Evolutionary conservation across 1,140 invertebrate genomes (phyloP), one percentile per base, ranked within the genome.

Genomic region (Paraescarpia echinospica): DNA sequence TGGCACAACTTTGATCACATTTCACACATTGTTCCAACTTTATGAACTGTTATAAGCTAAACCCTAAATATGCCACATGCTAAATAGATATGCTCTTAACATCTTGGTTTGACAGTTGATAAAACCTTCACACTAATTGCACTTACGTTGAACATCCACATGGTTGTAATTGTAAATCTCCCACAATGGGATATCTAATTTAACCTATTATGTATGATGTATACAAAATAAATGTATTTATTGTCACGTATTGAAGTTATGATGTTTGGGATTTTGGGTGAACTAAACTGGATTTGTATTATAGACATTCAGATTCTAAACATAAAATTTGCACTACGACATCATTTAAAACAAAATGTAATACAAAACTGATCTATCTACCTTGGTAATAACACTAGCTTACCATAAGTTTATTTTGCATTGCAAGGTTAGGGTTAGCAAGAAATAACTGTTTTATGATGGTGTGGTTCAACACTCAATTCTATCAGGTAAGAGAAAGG

Each of bases 91-190:
- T 77, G 59, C 59, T 77, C 14, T 77, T 77, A 31, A 77, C 59
- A 77, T 77, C 59, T 77, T 77, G 59, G 59, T 31, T 77, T 77
- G 59, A 77, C 59, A 77, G 59, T 77, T 77, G 59, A 77, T 77
- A 77, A 77, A 77, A 77, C 59, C 59, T 27, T 77, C 59, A 27
- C 2, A 27, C 59, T 77, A 27, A 77, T 27, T 77, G 22, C 59
- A 27, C 22, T 77, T 77, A 18, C 22, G 2, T 77, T 77, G 59
- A 22, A 31, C 27, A 14, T 77, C 59, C 22, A 77, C 22, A 27
- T 77, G 59, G 59, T 77, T 77, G 9, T 77, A 77, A 77, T 4
- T 27, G 22, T 41, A 41, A 41, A 41, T 41, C 59, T 77, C 8
- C 59, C 59, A 6, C 22, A 77, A 6, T 77, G 59, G 59, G 27